Conservation (phyloP, 2,113 vertebrate species). For the Australoheros scitulus region DNA sequence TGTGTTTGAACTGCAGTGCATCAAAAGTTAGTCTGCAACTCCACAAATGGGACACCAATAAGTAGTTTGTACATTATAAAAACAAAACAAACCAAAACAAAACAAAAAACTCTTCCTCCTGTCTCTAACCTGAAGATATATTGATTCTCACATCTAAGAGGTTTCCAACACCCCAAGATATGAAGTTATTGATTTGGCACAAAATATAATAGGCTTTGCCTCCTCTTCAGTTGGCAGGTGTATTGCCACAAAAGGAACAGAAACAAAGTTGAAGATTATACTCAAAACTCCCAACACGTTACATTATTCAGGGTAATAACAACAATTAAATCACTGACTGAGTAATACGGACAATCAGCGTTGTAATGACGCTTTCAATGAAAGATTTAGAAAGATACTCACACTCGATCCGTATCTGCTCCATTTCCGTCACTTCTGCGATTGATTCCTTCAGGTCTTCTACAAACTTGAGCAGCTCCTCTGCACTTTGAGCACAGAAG, state of each 20-base stretch:
- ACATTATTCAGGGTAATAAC: neutral
- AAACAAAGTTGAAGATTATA: neutral
- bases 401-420: constrained; percentile 98
- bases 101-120: neutral
- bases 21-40: constrained; percentile 6
- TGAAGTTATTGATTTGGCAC: constrained; percentile 14
- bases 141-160: constrained; percentile 6
- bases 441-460: constrained; percentile 98
- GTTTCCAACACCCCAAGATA: neutral
- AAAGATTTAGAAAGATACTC: constrained; percentile 64
- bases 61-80: neutral
- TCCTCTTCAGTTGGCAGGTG: neutral
- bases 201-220: constrained; percentile 1
- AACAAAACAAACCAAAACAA: neutral
- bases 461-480: constrained; percentile 97
- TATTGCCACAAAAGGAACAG: neutral
- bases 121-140: neutral
- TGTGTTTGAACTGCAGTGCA: constrained; percentile 37
- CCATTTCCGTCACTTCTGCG: constrained; percentile 96
- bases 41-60: neutral
- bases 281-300: neutral
- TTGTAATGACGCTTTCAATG: too few relatives aligned
- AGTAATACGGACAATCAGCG: neutral
- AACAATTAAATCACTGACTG: neutral
- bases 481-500: constrained; percentile 94